These are phyloP conservation scores for Homarus americanus DNA, from an alignment of 1,140 invertebrate genomes.

Conservation along the genomic window DNA sequence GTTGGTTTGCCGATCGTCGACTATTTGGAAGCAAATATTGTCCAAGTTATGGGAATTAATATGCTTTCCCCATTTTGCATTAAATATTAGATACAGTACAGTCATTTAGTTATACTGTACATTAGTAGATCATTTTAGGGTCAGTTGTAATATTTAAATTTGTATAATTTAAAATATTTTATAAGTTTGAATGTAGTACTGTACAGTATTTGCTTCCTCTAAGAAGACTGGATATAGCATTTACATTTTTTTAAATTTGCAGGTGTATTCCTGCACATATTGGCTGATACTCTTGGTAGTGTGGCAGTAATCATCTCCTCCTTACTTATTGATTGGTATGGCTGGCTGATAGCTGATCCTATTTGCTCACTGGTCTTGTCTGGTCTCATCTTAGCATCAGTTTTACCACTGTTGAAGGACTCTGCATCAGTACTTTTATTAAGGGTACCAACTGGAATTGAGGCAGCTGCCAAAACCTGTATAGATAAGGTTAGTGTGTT, in stretches of 20 bases:
- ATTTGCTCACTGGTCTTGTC: constrained; percentile 84
- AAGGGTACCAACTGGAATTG: constrained; percentile 39
- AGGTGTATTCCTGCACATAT: constrained; percentile 84
- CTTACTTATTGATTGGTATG: constrained; percentile 82
- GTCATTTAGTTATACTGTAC: no score
- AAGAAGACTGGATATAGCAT: no score
- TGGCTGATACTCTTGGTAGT: constrained; percentile 83
- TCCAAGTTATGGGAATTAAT: no score
- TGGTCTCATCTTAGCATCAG: constrained; percentile 81
- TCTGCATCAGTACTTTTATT: constrained; percentile 80
- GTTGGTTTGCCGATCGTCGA: no score
- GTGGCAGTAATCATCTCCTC: constrained; percentile 84
- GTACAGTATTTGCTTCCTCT: no score
- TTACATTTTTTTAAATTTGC: constrained; percentile 72
- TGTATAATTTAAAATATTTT: no score
- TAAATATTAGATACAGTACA: no score
- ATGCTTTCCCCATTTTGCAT: no score
- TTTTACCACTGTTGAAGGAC: constrained; percentile 81
- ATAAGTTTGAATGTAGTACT: no score
- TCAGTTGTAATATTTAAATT: no score
- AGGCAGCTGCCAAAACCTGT: constrained; percentile 27
- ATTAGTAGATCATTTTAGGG: no score
- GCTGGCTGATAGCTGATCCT: constrained; percentile 83
- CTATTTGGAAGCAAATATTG: no score
- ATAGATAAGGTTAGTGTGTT: constrained; percentile 43